Percentiles rank a stretch among this genome's conserved stretches.
phyloP scores from a whole-genome alignment of 2,113 vertebrate species.

The Carassius carassius region DNA sequence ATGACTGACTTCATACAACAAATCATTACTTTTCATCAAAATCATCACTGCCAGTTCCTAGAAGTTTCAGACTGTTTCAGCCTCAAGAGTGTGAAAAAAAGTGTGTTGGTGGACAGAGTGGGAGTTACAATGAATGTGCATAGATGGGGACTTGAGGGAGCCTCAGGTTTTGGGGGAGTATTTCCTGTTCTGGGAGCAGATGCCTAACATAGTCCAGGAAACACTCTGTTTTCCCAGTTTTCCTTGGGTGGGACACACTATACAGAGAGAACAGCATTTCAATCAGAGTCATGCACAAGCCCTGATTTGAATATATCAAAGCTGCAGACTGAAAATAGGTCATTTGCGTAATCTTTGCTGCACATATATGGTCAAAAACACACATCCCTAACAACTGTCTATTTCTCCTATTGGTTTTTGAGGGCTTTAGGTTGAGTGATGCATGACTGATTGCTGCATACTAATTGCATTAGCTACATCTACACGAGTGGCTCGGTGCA shows the following conservation, averaged over 20 bases:
- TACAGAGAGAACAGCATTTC: too few species aligned
- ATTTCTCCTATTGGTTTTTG: conserved; percentile 41
- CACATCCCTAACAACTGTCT: conserved; percentile 16
- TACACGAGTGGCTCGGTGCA: too few species aligned
- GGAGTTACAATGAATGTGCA: too few species aligned
- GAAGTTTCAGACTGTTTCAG: not conserved
- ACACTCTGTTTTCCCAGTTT: conserved; percentile 52
- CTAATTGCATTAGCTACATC: conserved; percentile 22
- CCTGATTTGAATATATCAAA: conserved; percentile 50
- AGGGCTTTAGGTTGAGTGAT: too few species aligned
- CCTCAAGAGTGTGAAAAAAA: not conserved
- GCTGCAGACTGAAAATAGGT: conserved; percentile 61
- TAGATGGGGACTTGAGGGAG: not conserved
- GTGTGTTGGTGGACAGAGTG: conserved; percentile 26
- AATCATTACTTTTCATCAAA: conserved; percentile 29
- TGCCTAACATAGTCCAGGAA: conserved; percentile 55
- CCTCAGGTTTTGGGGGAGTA: conserved; percentile 48
- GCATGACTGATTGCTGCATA: conserved; percentile 19
- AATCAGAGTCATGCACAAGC: conserved; percentile 49
- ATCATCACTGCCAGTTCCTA: not conserved
- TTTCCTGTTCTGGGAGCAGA: conserved; percentile 60
- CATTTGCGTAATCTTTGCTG: conserved; percentile 54
- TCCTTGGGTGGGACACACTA: conserved; percentile 39
- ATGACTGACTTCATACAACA: not conserved
- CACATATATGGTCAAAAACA: conserved; percentile 43